Base-by-base conservation (phyloP, 1,140 invertebrate species). In the Caenorhabditis tropicalis region DNA sequence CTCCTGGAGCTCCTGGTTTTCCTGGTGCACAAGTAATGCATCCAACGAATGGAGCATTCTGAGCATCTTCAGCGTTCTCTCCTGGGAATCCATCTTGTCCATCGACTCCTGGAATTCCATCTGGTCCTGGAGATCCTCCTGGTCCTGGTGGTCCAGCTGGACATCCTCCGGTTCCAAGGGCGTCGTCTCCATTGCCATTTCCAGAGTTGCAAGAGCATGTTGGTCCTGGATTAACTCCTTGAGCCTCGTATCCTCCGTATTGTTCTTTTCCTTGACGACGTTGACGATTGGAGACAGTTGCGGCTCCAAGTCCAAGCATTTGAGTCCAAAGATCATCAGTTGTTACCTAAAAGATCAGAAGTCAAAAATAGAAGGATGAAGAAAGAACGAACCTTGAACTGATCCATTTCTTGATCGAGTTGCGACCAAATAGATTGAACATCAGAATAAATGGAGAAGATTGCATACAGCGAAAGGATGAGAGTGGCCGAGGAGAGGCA, bases 241-340 rank as follows among this genome's bases (percentile, higher is more conserved):
- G 81, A 48, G 84, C 86, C 39, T 80, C 86, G 51, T 89, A 90
- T 16, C 87, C 89, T 49, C 90, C 88, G 58, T 90, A 90, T 51
- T 79, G 49, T 51, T 85, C 84, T 12, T 51, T 60, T 19, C 85
- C 86, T 87, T 91, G 87, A 85, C 89, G 90, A 6, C 90, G 85
- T 53, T 85, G 60, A 60, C 89, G 88, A 60, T 88, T 90, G n/a
- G 87, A 86, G 6, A 89, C 83, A 16, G 88, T 88, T 10, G 87
- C 90, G 80, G 88, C 90, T 24, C 89, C 89, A 46, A 90, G 83
- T n/a, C 21, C 33, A 16, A 90, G 27, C 90, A 90, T 90, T 27
- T 88, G 83, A 46, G 80, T 74, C 89, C 89, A 90, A n/a, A 89
- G 46, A 51, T 90, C 87, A 49, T 91, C 90, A 39, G 89, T 83